Base-by-base conservation (phyloP, 2,113 vertebrate genomes). In the Eublepharis macularius region DNA sequence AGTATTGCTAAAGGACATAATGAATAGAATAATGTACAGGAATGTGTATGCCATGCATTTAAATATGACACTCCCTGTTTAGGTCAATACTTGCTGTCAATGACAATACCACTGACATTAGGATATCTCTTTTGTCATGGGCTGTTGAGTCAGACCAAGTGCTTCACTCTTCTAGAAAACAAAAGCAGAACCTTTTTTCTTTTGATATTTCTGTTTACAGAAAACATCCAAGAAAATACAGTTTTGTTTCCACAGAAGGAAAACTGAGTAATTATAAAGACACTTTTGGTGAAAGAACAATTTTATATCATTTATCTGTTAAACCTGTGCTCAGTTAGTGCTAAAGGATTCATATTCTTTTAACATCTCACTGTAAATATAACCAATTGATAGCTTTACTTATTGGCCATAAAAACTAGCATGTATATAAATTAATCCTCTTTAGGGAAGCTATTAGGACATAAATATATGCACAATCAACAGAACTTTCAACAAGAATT, bases 401-500 rank as follows among this genome's bases (percentile, higher is more conserved):
- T 80, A 89, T 79, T 68, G 85, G 34, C 86, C 90, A 90, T 63
- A 87, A 90, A 94, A 93, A 88, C 86, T 79, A 84, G 43, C 0
- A 54, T 0, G 0, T 83, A 65, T 1, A 74, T 88, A 92, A 92
- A 94, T 90, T 92, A 91, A 94, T 76, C 81, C 87, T 93, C 86
- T 86, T 89, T 63, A 84, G 90, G 82, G 86, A 93, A 94, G 73
- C 86, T 83, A 86, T 74, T 0, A 0, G 81, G 49, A 87, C 66
- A 77, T 45, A 74, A 90, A 89, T 0, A 75, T 1, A 73, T 7
- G 10, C 86, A 81, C 87, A 47, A 89, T 79, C 88, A 92, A 92
- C 89, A 89, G 77, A 94, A 95, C 92, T 96, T 94, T 91, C 90
- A 81, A 91, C 88, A 89, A 85, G 83, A 90, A 87, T 86, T 89